Conservation (phyloP, 2,888 invertebrate species). For the Sphaerophoria rueppellii region DNA sequence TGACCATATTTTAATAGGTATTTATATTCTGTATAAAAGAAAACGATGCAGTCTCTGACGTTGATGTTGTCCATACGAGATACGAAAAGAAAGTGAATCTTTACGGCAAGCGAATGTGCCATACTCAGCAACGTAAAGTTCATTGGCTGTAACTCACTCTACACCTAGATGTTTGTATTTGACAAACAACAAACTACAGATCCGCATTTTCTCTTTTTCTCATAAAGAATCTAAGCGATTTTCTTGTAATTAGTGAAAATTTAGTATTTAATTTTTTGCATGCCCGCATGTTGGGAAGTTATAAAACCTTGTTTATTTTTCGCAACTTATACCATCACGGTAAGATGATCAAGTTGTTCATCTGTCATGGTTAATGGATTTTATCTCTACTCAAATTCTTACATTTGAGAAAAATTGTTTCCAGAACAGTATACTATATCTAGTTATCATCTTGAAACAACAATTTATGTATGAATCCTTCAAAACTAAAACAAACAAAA, state of each 20-base stretch:
- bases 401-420: not conserved
- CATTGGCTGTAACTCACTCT: constrained; percentile 48
- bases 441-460: too few species aligned
- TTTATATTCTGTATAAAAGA: too few species aligned
- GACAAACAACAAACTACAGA: constrained; percentile 22
- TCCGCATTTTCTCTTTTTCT: constrained; percentile 66
- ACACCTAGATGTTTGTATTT: constrained; percentile 48
- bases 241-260: constrained; percentile 61
- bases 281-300: constrained; percentile 19
- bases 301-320: constrained; percentile 49
- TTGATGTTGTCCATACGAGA: constrained; percentile 41
- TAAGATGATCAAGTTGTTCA: constrained; percentile 64
- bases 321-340: constrained; percentile 64
- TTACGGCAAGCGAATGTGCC: constrained; percentile 35
- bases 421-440: too few species aligned
- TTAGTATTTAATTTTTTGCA: constrained; percentile 27
- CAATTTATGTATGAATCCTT: too few species aligned
- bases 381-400: constrained; percentile 45
- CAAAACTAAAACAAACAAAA: too few species aligned
- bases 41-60: constrained; percentile 33
- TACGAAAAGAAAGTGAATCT: constrained; percentile 65
- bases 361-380: constrained; percentile 67
- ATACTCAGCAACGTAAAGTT: constrained; percentile 56
- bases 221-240: constrained; percentile 38
- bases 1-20: too few species aligned